These are phyloP conservation scores for Hepsetus odoe DNA, from an alignment of 2,113 vertebrate species.

Conservation along the genomic window DNA sequence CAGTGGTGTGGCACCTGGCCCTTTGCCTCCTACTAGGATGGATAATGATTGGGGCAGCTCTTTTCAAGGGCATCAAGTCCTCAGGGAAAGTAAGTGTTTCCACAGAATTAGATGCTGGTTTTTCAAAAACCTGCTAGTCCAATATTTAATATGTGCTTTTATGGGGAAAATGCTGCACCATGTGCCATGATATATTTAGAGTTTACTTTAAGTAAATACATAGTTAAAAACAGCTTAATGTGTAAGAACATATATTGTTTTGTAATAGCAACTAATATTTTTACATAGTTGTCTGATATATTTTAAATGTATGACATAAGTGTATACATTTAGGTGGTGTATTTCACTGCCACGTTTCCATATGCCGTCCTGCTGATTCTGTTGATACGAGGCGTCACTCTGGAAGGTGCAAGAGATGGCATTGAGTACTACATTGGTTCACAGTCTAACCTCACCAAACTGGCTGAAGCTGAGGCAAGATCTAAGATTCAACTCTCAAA, in stretches of 20 bases:
- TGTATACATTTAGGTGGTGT: constrained; percentile 83
- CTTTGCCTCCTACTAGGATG: constrained; percentile 90
- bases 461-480: constrained; percentile 86
- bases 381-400: constrained; percentile 85
- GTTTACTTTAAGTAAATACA: too few species aligned
- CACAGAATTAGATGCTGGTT: too few species aligned
- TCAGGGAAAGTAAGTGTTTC: constrained; percentile 87
- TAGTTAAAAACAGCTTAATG: too few species aligned
- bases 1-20: constrained; percentile 90
- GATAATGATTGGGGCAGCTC: constrained; percentile 78
- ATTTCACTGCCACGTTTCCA: constrained; percentile 93
- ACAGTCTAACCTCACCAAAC: constrained; percentile 88
- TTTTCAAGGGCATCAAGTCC: constrained; percentile 94
- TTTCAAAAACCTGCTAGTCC: not conserved
- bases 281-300: constrained; percentile 10
- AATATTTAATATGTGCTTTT: too few species aligned
- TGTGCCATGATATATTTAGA: too few species aligned
- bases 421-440: constrained; percentile 91
- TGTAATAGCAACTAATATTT: too few species aligned
- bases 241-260: too few species aligned
- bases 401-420: constrained; percentile 88
- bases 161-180: too few species aligned
- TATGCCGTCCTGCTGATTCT: constrained; percentile 88
- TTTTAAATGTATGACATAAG: too few species aligned
- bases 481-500: not conserved